phyloP scores from a whole-genome alignment of 2,113 vertebrate species.

The Grammomys surdaster region DNA sequence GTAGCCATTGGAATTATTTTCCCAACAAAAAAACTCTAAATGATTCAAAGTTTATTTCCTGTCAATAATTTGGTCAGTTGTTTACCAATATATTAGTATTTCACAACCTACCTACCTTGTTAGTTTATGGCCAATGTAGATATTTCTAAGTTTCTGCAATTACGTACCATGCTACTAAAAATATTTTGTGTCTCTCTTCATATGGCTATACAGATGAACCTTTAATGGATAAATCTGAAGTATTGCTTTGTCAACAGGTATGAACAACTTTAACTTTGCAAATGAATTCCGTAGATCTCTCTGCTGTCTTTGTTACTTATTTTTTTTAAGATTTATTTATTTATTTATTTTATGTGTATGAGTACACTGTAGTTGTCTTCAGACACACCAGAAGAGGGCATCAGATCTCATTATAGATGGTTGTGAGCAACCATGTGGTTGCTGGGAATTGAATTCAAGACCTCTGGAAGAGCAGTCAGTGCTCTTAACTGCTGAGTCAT shows the following conservation, averaged over 20 bases:
- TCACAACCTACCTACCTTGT: neutral
- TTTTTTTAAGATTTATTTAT: too few species aligned
- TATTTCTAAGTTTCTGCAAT: neutral
- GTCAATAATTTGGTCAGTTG: neutral
- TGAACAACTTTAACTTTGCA: neutral
- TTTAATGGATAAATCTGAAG: neutral
- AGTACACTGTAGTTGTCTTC: too few species aligned
- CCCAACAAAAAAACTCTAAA: neutral
- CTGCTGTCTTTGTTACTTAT: neutral
- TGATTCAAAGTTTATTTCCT: neutral
- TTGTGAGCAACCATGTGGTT: too few species aligned
- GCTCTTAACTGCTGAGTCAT: too few species aligned
- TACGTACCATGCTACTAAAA: neutral
- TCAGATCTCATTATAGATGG: too few species aligned
- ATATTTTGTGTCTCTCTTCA: neutral
- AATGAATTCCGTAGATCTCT: neutral
- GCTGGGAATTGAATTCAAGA: too few species aligned
- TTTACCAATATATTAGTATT: neutral
- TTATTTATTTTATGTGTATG: too few species aligned
- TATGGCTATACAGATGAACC: neutral
- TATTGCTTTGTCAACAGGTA: neutral
- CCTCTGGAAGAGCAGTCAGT: too few species aligned
- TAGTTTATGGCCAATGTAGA: neutral
- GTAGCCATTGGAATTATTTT: neutral
- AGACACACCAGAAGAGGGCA: too few species aligned